These are phyloP conservation scores for Melanerpes aurifrons DNA, from an alignment of 2,113 vertebrate genomes.

Conservation along the genomic window DNA sequence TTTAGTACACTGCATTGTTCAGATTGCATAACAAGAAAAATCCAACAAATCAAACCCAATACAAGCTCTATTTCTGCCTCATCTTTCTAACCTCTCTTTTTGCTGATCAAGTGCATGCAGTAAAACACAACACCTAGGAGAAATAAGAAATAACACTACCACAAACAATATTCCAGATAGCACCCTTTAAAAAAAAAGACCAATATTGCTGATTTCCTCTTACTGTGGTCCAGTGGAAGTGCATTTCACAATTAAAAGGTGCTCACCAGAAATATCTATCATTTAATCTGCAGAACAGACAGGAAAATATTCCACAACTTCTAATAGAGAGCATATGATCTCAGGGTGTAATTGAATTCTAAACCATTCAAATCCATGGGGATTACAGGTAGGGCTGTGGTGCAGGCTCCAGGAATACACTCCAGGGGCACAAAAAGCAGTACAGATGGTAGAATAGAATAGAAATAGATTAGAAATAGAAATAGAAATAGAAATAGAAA, in stretches of 20 bases:
- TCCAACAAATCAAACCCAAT: not conserved
- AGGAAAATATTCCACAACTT: not conserved
- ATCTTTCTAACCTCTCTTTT: not conserved
- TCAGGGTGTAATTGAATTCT: not conserved
- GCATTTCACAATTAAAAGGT: not conserved
- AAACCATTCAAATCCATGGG: not conserved
- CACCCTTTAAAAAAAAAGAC: not conserved
- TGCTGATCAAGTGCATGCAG: not conserved
- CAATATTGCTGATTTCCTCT: not conserved
- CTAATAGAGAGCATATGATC: not conserved
- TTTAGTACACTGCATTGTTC: not conserved
- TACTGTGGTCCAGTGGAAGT: not conserved
- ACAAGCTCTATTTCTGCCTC: not conserved
- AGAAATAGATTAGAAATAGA: too few species aligned
- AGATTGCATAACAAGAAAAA: not conserved
- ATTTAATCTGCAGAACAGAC: not conserved
- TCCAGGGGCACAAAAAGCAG: not conserved
- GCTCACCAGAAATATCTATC: not conserved
- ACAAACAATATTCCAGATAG: not conserved
- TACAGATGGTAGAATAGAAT: not conserved
- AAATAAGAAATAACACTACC: not conserved
- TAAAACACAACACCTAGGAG: not conserved
- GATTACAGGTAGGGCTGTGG: not conserved
- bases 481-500: too few species aligned
- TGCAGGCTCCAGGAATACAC: not conserved